Evolutionary conservation across 2,888 invertebrate genomes (phyloP).

Genomic region (Melanostoma scalare): DNA sequence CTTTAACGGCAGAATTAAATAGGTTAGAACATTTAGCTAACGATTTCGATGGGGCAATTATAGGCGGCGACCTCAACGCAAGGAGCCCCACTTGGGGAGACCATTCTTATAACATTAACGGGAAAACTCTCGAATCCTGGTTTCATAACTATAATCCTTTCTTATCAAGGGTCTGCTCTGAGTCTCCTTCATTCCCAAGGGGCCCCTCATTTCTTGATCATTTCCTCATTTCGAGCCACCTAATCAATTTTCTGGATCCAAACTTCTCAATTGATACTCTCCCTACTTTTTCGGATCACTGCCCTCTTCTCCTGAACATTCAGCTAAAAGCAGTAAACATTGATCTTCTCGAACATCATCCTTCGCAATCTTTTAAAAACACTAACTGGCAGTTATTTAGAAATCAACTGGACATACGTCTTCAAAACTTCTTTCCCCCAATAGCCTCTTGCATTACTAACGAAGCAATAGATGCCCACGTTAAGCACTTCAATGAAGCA

Average conservation of each 20-base stretch:
- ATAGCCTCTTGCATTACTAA: too few relatives aligned
- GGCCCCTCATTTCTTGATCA: background rate
- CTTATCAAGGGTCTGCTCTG: background rate
- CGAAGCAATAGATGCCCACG: background rate
- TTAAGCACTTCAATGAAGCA: background rate
- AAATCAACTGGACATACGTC: background rate
- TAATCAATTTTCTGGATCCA: background rate
- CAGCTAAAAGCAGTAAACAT: background rate
- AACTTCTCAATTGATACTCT: too few relatives aligned
- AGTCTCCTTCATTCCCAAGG: background rate
- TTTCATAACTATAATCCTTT: background rate
- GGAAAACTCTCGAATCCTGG: background rate
- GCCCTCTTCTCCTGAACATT: background rate
- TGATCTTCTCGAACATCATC: background rate
- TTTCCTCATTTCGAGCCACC: background rate
- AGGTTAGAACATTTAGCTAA: too few relatives aligned
- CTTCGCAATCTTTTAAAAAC: slow-evolving; percentile 4
- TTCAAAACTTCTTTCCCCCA: background rate
- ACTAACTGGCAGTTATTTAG: background rate
- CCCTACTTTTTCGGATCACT: background rate
- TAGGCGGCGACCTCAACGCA: too few relatives aligned
- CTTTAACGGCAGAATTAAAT: too few relatives aligned
- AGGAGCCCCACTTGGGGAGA: slow-evolving; percentile 1
- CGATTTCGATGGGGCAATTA: too few relatives aligned
- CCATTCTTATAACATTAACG: background rate